phyloP scores from a whole-genome alignment of 1,140 invertebrate genomes.

The Drosophila sulfurigaster region DNA sequence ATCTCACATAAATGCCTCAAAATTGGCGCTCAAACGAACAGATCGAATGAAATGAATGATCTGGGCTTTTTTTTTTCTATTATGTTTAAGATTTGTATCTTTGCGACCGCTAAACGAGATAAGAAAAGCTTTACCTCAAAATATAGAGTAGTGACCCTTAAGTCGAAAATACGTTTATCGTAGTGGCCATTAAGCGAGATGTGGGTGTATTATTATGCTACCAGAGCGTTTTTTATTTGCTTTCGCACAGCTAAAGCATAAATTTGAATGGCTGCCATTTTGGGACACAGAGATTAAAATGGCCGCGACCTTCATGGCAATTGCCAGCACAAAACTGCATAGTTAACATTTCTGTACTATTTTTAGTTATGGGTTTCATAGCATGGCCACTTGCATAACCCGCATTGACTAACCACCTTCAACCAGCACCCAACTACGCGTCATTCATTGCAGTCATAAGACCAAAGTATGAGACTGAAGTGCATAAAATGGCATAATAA shows the following conservation, averaged over 20 bases:
- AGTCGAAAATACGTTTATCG: too few relatives aligned
- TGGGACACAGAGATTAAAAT: constrained; percentile 14
- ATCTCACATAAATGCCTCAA: too few relatives aligned
- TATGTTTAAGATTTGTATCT: too few relatives aligned
- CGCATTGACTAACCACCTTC: not conserved
- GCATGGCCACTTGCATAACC: constrained; percentile 19
- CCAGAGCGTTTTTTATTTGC: not conserved
- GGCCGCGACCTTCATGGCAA: not conserved
- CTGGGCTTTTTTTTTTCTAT: too few relatives aligned
- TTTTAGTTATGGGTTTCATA: constrained; percentile 12
- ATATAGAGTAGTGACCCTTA: too few relatives aligned
- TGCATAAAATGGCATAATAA: constrained; percentile 45
- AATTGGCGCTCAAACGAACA: too few relatives aligned
- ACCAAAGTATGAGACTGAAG: not conserved
- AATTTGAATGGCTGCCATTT: constrained; percentile 43
- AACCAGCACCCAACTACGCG: not conserved
- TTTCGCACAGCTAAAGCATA: not conserved
- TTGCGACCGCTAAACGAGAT: too few relatives aligned
- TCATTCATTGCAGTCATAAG: not conserved
- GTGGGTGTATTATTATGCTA: too few relatives aligned
- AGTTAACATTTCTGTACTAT: constrained; percentile 20
- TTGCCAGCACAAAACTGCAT: constrained; percentile 6
- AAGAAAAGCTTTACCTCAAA: too few relatives aligned
- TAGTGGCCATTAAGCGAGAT: too few relatives aligned
- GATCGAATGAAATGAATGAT: too few relatives aligned